A percentile compares a stretch with the other conserved stretches of the same genome.
These are phyloP conservation scores for Ylistrum balloti DNA, from an alignment of 1,140 invertebrate species.

Conservation along the genomic window DNA sequence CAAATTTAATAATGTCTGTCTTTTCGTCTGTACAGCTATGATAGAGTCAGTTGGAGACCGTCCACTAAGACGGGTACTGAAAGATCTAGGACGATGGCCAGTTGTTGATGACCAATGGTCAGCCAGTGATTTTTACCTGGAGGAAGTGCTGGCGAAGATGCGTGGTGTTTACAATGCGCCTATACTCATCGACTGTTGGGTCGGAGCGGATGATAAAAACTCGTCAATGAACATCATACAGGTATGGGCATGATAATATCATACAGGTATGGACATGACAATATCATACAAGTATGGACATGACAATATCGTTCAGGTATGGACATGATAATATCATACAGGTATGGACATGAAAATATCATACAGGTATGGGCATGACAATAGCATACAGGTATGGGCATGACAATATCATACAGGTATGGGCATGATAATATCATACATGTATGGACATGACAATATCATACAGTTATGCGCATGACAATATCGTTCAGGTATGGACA, in stretches of 20 bases:
- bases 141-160: slow-evolving; percentile 88
- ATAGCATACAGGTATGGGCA: too few relatives aligned
- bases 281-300: too few relatives aligned
- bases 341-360: too few relatives aligned
- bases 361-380: too few relatives aligned
- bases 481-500: too few relatives aligned
- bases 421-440: too few relatives aligned
- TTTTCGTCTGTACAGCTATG: slow-evolving; percentile 68
- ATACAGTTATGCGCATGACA: too few relatives aligned
- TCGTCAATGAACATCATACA: slow-evolving; percentile 92
- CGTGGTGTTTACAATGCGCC: slow-evolving; percentile 90
- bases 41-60: slow-evolving; percentile 86
- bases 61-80: slow-evolving; percentile 88
- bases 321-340: too few relatives aligned
- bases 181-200: slow-evolving; percentile 88
- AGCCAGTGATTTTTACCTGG: slow-evolving; percentile 85
- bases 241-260: slow-evolving; percentile 77
- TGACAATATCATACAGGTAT: too few relatives aligned
- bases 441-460: too few relatives aligned
- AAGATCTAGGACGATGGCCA: slow-evolving; percentile 93
- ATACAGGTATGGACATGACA: too few relatives aligned
- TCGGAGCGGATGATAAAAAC: slow-evolving; percentile 90
- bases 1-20: background rate
- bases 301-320: too few relatives aligned
- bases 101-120: slow-evolving; percentile 87